Evolutionary conservation across 2,797 vertebrate species (phyloP).

Genomic region (Anguilla obscura): DNA sequence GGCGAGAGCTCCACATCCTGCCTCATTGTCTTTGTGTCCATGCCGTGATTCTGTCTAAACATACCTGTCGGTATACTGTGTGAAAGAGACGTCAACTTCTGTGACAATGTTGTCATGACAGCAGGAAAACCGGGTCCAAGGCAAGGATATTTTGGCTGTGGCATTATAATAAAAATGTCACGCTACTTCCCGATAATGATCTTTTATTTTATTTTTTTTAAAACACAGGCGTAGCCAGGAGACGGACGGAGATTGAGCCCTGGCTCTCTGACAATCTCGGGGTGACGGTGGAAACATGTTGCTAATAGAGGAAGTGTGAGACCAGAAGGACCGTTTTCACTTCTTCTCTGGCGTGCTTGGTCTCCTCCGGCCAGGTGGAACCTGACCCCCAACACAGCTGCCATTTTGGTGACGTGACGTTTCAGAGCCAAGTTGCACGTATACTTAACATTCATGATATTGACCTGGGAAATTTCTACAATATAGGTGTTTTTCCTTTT

Average conservation of each 20-base stretch:
- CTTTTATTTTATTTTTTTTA: background rate
- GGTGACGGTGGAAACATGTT: background rate
- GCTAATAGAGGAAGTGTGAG: background rate
- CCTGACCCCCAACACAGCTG: background rate
- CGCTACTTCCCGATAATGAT: background rate
- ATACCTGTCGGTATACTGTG: background rate
- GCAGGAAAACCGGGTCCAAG: background rate
- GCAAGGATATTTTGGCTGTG: background rate
- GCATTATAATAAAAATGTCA: background rate
- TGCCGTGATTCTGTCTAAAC: background rate
- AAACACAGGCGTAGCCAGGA: background rate
- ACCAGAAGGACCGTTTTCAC: background rate
- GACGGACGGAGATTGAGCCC: background rate
- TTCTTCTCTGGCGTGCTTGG: background rate
- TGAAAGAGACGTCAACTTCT: background rate
- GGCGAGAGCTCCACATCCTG: background rate
- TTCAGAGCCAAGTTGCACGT: background rate
- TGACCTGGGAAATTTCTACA: background rate
- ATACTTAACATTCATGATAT: background rate
- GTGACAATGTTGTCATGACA: background rate
- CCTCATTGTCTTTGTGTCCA: background rate
- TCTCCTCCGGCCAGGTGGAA: background rate
- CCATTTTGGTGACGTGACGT: background rate
- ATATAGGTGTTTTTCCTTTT: background rate
- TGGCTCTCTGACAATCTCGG: background rate